A percentile compares a stretch with the other conserved stretches of the same genome.
Conservation (phyloP, 2,888 invertebrate species). For the Diadegma fenestrale region DNA sequence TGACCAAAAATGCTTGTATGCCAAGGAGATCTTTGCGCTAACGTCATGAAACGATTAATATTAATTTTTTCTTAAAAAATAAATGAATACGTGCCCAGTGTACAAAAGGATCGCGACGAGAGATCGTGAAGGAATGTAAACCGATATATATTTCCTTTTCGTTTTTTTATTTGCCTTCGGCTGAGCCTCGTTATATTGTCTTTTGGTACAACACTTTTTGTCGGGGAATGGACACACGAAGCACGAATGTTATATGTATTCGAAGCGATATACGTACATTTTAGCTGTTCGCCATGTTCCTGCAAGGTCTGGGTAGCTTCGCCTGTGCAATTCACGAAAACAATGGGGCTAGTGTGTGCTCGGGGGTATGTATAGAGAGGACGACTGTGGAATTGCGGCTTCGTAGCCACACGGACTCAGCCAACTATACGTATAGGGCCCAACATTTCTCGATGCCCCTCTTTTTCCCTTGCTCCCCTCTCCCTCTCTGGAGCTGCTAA, state of each 20-base stretch:
- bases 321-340: slow-evolving; percentile 59
- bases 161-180: background rate
- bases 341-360: slow-evolving; percentile 54
- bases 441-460: slow-evolving; percentile 57
- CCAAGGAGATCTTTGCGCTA: background rate
- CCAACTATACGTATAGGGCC: slow-evolving; percentile 21
- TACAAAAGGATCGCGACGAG: slow-evolving; percentile 39
- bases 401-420: slow-evolving; percentile 47
- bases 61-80: background rate
- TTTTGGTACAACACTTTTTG: slow-evolving; percentile 39
- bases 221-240: slow-evolving; percentile 32
- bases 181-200: slow-evolving; percentile 28
- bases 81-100: background rate
- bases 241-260: slow-evolving; percentile 33
- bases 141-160: slow-evolving; percentile 17
- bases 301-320: slow-evolving; percentile 30
- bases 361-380: slow-evolving; percentile 11
- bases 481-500: slow-evolving; percentile 71
- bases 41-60: background rate
- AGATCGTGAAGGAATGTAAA: slow-evolving; percentile 17
- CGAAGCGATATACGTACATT: slow-evolving; percentile 21
- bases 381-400: slow-evolving; percentile 58
- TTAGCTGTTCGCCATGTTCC: slow-evolving; percentile 40
- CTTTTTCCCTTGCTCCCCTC: slow-evolving; percentile 5
- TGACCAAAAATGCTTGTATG: background rate